Percentiles rank a stretch among this genome's conserved stretches.
Evolutionary conservation across 2,113 vertebrate genomes (phyloP).

Genomic region (Forbesichthys papilliferus): DNA sequence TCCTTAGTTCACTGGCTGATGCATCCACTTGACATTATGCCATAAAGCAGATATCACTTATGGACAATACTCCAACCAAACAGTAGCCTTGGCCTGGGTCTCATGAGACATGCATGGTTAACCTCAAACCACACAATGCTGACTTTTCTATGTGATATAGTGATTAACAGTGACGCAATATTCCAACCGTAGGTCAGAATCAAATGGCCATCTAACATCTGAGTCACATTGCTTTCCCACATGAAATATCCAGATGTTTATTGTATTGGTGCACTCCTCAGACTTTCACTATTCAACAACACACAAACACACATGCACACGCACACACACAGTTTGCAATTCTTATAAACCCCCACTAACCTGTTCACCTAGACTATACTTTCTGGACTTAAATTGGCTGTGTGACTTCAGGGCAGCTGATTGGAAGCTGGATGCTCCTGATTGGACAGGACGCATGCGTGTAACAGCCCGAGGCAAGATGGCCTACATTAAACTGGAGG

Average conservation of each 20-base stretch:
- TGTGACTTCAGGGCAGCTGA: slow-evolving; percentile 87
- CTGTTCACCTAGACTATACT: background rate
- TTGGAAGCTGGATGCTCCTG: slow-evolving; percentile 95
- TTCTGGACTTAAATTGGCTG: slow-evolving; percentile 9
- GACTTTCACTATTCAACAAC: slow-evolving; percentile 21
- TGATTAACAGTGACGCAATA: slow-evolving; percentile 55
- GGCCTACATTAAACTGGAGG: slow-evolving; percentile 93
- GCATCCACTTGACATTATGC: background rate
- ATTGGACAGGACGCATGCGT: slow-evolving; percentile 94
- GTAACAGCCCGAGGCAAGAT: slow-evolving; percentile 92
- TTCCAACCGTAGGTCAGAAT: slow-evolving; percentile 34
- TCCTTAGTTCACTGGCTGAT: slow-evolving; percentile 28
- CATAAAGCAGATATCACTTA: slow-evolving; percentile 17
- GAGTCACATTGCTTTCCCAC: slow-evolving; percentile 36
- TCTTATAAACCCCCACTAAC: slow-evolving; percentile 16
- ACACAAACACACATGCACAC: slow-evolving; percentile 2
- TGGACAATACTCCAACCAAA: slow-evolving; percentile 30
- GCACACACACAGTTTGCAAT: background rate
- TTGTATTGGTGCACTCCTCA: background rate
- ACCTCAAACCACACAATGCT: slow-evolving; percentile 38
- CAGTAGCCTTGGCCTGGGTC: slow-evolving; percentile 40
- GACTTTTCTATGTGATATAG: slow-evolving; percentile 19
- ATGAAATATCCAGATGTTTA: background rate
- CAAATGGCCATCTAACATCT: slow-evolving; percentile 12
- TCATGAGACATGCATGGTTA: slow-evolving; percentile 41